phyloP scores from a whole-genome alignment of 2,113 vertebrate genomes.

The Aegotheles bennettii region DNA sequence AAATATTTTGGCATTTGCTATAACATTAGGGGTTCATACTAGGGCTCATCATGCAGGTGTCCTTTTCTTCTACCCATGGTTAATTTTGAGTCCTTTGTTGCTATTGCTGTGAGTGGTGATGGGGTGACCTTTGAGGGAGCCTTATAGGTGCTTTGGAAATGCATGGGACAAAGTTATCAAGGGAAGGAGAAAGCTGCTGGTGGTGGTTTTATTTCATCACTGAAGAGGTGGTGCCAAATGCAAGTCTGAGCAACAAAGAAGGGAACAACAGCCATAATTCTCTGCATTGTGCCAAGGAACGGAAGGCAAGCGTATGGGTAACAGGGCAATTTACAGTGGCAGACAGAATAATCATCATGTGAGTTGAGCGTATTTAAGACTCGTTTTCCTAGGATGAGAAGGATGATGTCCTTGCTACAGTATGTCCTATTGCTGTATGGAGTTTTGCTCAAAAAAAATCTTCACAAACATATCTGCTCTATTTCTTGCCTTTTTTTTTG shows the following conservation, averaged over 20 bases:
- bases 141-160: background rate
- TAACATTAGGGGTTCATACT: background rate
- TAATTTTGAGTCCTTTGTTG: background rate
- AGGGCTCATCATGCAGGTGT: background rate
- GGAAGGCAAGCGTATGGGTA: background rate
- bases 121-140: background rate
- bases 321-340: background rate
- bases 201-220: background rate
- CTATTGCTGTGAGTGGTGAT: background rate
- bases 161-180: background rate
- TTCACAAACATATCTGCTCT: background rate
- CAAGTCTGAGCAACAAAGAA: background rate
- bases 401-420: background rate
- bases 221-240: background rate
- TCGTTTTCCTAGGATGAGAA: background rate
- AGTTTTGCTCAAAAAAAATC: background rate
- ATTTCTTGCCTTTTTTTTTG: background rate
- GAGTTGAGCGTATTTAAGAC: background rate
- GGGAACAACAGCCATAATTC: background rate
- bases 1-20: background rate
- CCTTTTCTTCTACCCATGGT: background rate
- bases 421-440: background rate
- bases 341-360: background rate
- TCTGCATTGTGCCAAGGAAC: background rate
- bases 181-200: background rate